phyloP scores from a whole-genome alignment of 1,140 invertebrate genomes.

The Carposina sasakii region DNA sequence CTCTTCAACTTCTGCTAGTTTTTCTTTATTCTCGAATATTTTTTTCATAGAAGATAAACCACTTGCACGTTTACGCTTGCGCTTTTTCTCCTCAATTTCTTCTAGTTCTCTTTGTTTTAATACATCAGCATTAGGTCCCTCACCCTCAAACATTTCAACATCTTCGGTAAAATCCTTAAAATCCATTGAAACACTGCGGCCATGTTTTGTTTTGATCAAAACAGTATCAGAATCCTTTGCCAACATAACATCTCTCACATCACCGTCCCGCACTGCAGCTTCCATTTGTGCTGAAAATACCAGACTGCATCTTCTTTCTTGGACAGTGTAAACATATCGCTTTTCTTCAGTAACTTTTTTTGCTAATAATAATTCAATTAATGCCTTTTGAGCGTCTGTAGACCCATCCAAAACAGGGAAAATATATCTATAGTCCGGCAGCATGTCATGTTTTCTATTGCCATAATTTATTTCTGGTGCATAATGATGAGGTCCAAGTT shows the following conservation, averaged over 20 bases:
- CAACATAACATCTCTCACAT: slow-evolving; percentile 83
- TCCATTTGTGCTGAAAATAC: slow-evolving; percentile 84
- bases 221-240: slow-evolving; percentile 83
- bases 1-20: slow-evolving; percentile 74
- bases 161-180: slow-evolving; percentile 76
- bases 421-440: slow-evolving; percentile 82
- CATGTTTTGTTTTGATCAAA: slow-evolving; percentile 81
- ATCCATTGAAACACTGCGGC: slow-evolving; percentile 80
- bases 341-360: slow-evolving; percentile 75
- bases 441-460: slow-evolving; percentile 76
- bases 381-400: slow-evolving; percentile 75
- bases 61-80: slow-evolving; percentile 73
- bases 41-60: slow-evolving; percentile 77
- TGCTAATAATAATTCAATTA: slow-evolving; percentile 75
- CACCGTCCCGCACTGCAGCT: slow-evolving; percentile 82
- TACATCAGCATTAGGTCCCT: slow-evolving; percentile 76
- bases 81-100: slow-evolving; percentile 75
- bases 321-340: slow-evolving; percentile 83
- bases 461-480: slow-evolving; percentile 75
- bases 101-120: slow-evolving; percentile 75
- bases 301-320: slow-evolving; percentile 81
- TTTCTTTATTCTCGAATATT: slow-evolving; percentile 85
- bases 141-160: slow-evolving; percentile 77
- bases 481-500: slow-evolving; percentile 74
- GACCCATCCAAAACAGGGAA: slow-evolving; percentile 80